phyloP scores from a whole-genome alignment of 2,113 vertebrate species.

The Calyptommatus sinebrachiatus region DNA sequence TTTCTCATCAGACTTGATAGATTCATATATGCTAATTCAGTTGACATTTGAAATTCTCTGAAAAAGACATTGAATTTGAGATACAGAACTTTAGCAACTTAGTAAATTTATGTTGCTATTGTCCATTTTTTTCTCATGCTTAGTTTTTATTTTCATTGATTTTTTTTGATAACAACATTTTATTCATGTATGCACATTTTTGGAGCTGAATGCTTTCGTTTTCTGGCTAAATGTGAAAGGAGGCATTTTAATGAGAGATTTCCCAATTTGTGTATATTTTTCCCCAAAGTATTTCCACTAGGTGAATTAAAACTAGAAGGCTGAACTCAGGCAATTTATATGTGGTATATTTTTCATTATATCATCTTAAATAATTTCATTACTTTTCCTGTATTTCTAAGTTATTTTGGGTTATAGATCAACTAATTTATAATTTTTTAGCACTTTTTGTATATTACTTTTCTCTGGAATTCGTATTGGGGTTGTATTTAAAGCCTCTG shows the following conservation, averaged over 20 bases:
- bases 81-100: conserved; percentile 71
- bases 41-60: conserved; percentile 63
- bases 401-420: conserved; percentile 3
- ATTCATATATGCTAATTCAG: conserved; percentile 69
- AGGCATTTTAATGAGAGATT: conserved; percentile 33
- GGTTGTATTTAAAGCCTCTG: neutral
- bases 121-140: conserved; percentile 65
- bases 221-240: conserved; percentile 42
- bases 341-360: conserved; percentile 17
- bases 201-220: conserved; percentile 51
- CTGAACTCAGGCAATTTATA: conserved; percentile 9
- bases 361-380: conserved; percentile 1
- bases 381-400: conserved; percentile 19
- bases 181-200: conserved; percentile 61
- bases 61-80: conserved; percentile 59
- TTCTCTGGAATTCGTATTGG: neutral
- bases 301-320: conserved; percentile 25
- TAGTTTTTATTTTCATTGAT: conserved; percentile 63
- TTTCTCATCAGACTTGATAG: conserved; percentile 72
- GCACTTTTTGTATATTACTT: neutral
- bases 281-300: neutral
- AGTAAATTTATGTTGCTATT: conserved; percentile 71
- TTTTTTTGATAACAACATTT: conserved; percentile 61
- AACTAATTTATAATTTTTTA: conserved; percentile 7
- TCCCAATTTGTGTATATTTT: neutral